Evolutionary conservation across 1,140 invertebrate species (phyloP).

Genomic region (Aphis craccivora): DNA sequence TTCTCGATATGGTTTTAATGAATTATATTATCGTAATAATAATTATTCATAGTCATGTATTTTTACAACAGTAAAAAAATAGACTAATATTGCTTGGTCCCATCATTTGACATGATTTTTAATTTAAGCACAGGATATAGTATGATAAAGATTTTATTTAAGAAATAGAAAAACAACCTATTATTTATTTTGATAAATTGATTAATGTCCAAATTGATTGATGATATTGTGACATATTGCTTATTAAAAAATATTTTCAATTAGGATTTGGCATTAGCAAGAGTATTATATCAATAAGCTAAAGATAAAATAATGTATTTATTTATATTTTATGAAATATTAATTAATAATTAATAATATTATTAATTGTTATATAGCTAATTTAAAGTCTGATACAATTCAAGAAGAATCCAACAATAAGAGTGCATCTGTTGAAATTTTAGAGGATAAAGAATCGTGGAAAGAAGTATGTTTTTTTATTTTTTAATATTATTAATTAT

Average conservation of each 20-base stretch:
- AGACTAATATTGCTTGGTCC: no score
- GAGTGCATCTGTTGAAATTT: neutral
- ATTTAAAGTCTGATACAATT: constrained; percentile 15
- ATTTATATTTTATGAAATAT: neutral
- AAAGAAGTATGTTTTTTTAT: constrained; percentile 46
- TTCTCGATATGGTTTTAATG: no score
- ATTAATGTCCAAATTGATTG: neutral
- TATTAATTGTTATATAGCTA: neutral
- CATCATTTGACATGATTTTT: no score
- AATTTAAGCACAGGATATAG: no score
- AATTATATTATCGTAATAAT: no score
- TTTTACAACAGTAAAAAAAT: no score
- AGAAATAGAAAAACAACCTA: no score
- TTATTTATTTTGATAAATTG: no score
- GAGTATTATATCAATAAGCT: neutral
- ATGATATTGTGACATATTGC: neutral
- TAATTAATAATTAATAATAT: neutral
- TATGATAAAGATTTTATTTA: no score
- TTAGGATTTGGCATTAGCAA: neutral
- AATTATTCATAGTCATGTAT: no score
- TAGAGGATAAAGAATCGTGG: constrained; percentile 26
- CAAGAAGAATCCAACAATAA: neutral
- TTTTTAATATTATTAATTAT: neutral
- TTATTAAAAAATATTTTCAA: neutral
- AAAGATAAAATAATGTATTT: neutral